These are phyloP conservation scores for Saturnia pavonia DNA, from an alignment of 2,888 invertebrate genomes.

Conservation along the genomic window DNA sequence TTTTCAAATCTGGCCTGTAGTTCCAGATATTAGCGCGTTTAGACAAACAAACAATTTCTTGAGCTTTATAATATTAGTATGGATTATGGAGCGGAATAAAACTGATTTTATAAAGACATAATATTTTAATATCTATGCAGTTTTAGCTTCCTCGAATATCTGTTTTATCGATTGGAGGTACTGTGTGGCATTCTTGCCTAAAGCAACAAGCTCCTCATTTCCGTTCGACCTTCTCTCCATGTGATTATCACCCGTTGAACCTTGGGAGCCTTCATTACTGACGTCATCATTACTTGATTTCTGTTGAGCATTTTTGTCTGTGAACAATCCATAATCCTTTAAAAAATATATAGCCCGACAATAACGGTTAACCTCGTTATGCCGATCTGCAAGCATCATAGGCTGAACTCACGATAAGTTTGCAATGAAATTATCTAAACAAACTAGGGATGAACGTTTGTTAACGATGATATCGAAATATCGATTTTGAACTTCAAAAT, in stretches of 20 bases:
- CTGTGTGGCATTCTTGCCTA: slow-evolving; percentile 43
- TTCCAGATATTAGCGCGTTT: too few species aligned
- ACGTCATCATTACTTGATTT: neutral
- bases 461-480: too few species aligned
- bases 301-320: neutral
- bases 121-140: slow-evolving; percentile 1
- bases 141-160: slow-evolving; percentile 38
- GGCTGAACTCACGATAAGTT: too few species aligned
- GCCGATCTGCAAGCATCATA: too few species aligned
- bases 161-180: slow-evolving; percentile 44
- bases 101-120: neutral
- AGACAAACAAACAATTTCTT: too few species aligned
- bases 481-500: too few species aligned
- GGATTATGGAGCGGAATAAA: too few species aligned
- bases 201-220: slow-evolving; percentile 29
- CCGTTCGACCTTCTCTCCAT: slow-evolving; percentile 22
- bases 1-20: too few species aligned
- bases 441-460: too few species aligned
- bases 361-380: too few species aligned
- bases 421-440: too few species aligned
- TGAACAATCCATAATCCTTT: neutral
- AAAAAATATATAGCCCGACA: neutral
- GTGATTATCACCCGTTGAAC: neutral
- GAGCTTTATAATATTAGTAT: too few species aligned
- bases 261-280: neutral